Evolutionary conservation across 2,888 invertebrate species (phyloP), one percentile per base, ranked within the genome.

Genomic region (Coelogynopora nodosa): DNA sequence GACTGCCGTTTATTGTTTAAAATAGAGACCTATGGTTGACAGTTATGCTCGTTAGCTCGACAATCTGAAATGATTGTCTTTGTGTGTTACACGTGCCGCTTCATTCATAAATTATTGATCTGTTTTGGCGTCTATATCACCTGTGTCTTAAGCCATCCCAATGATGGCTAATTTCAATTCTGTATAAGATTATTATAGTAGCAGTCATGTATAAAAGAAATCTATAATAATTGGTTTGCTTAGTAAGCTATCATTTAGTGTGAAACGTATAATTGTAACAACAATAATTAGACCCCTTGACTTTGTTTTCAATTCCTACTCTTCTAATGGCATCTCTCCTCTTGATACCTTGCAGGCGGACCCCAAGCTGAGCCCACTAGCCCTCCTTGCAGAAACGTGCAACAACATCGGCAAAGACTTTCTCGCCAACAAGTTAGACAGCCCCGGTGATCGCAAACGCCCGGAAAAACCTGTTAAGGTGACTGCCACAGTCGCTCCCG

Each of bases 371-470:
- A 85, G 74, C 23, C 85, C 85, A 18, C 85, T 85, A 0, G 85
- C 74, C 0, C 85, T 85, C 74, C 74, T 85, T 26, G 85, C 81
- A n/a, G 30, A 85, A 82, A 85, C 85, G 23, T 85, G 85, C 84
- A 82, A 85, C 82, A 85, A 82, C 85, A 85, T 85, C 28, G 85
- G 85, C 1, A 82, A 82, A 23, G 82, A 82, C 27, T 30, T 82
- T 29, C 31, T 31, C 83, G 84, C 31, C 13, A 31, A 10, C 31
- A 82, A 82, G 23, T 74, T 74, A 23, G 74, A 74, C 23, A 74
- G 74, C 23, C 5, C 74, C 2, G 23, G 26, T 23, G 74, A 74
- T n/a, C 74, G 74, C 5, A 74, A 74, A 74, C 74, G 74, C 2
- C 23, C 74, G 10, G 74, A 74, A 1, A 74, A 74, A 23, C 5